These are phyloP conservation scores for Hymenochirus boettgeri DNA, from an alignment of 2,113 vertebrate genomes.

Conservation along the genomic window DNA sequence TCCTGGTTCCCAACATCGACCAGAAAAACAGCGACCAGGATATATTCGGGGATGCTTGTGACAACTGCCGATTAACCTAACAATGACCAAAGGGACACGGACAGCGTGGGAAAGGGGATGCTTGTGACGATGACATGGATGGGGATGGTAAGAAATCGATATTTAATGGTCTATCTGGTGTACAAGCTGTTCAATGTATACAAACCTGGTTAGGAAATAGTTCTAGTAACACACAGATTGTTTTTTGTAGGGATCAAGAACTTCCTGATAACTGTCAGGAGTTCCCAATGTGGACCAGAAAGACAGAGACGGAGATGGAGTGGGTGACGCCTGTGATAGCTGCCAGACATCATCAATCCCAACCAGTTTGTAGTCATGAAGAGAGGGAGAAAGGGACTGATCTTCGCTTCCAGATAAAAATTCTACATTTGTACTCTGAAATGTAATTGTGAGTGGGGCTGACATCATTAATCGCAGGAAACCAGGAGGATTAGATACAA, in stretches of 20 bases:
- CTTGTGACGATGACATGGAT: slow-evolving; percentile 95
- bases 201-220: too few species aligned
- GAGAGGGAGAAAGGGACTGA: too few species aligned
- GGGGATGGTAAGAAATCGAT: slow-evolving; percentile 74
- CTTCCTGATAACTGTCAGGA: slow-evolving; percentile 83
- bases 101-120: slow-evolving; percentile 84
- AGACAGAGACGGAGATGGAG: slow-evolving; percentile 84
- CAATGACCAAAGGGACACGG: slow-evolving; percentile 87
- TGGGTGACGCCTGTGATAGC: slow-evolving; percentile 92
- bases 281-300: slow-evolving; percentile 79
- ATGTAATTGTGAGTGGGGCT: too few species aligned
- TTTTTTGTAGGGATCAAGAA: slow-evolving; percentile 80
- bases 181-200: too few species aligned
- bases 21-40: slow-evolving; percentile 90
- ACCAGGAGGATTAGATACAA: too few species aligned
- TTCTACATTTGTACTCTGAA: too few species aligned
- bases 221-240: neutral
- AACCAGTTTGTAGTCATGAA: slow-evolving; percentile 74
- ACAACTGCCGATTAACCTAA: slow-evolving; percentile 82
- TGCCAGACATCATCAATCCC: slow-evolving; percentile 85
- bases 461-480: too few species aligned
- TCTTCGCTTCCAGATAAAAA: too few species aligned
- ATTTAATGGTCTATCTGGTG: too few species aligned
- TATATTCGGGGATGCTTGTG: slow-evolving; percentile 88
- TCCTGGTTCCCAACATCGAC: slow-evolving; percentile 78